Evolutionary conservation across 2,113 vertebrate genomes (phyloP), one percentile per base, ranked within the genome.

Genomic region (Beaufortia kweichowensis): DNA sequence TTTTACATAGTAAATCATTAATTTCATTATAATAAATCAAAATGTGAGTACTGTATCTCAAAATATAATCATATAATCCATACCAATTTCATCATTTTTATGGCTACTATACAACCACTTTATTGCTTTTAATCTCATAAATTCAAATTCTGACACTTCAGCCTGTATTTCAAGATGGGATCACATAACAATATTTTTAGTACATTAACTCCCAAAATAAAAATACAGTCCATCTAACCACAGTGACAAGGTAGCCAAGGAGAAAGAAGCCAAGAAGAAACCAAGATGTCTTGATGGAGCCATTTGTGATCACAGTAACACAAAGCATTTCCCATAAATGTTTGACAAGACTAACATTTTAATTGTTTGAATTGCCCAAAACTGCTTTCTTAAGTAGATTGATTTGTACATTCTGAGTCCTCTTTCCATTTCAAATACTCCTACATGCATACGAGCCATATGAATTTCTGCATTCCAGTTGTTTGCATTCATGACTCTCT

Each of bases 131-230:
- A n/a, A n/a, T n/a, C n/a, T n/a, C n/a, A n/a, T n/a, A n/a, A n/a
- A n/a, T n/a, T n/a, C n/a, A n/a, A n/a, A n/a, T n/a, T n/a, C n/a
- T n/a, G n/a, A n/a, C n/a, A n/a, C n/a, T n/a, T n/a, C n/a, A n/a
- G n/a, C n/a, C n/a, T n/a, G n/a, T n/a, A n/a, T n/a, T n/a, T n/a
- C n/a, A n/a, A n/a, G n/a, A n/a, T n/a, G n/a, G n/a, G n/a, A n/a
- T n/a, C n/a, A n/a, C n/a, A n/a, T n/a, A n/a, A n/a, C n/a, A n/a
- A n/a, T n/a, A n/a, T n/a, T n/a, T n/a, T n/a, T n/a, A n/a, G 41
- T 46, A 14, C 94, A 93, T 88, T 91, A 93, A 94, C 93, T 94
- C 90, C 91, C 85, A 94, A 92, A 92, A n/a, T n/a, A 90, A 94
- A 10, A 39, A 39, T 93, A 92, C 85, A 91, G 87, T 83, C 89